A percentile compares a stretch with the other conserved stretches of the same genome.
phyloP scores from a whole-genome alignment of 37 sponge, comb jelly and placozoan species.

The Hexactinellida sp. region DNA sequence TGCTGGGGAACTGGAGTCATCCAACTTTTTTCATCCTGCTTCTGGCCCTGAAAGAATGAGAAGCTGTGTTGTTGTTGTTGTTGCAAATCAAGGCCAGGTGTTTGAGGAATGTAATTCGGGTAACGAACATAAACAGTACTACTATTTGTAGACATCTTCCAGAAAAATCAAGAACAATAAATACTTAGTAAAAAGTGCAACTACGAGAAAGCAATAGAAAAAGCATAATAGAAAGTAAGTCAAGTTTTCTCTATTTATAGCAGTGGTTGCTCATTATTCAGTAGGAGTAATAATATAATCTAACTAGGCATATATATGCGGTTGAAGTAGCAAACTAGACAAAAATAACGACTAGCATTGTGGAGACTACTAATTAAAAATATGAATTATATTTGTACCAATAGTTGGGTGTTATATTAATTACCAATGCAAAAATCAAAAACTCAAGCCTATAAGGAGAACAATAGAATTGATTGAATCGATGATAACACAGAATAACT shows the following conservation, averaged over 20 bases:
- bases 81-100: not conserved
- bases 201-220: not conserved
- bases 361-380: too few species aligned
- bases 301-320: not conserved
- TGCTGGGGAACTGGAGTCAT: not conserved
- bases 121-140: conserved; percentile 7
- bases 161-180: too few species aligned
- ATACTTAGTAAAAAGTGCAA: not conserved
- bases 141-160: conserved; percentile 14
- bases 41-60: not conserved
- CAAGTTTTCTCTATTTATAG: not conserved
- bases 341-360: not conserved
- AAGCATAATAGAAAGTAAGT: not conserved
- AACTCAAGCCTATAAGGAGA: too few species aligned
- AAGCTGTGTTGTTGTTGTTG: not conserved
- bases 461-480: too few species aligned
- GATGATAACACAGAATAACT: too few species aligned
- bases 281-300: not conserved
- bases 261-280: not conserved
- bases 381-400: too few species aligned
- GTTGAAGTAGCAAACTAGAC: not conserved
- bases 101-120: not conserved
- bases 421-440: too few species aligned
- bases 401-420: too few species aligned
- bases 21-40: not conserved